Evolutionary conservation across 2,797 vertebrate genomes (phyloP).

Genomic region (Pogonophryne albipinna): DNA sequence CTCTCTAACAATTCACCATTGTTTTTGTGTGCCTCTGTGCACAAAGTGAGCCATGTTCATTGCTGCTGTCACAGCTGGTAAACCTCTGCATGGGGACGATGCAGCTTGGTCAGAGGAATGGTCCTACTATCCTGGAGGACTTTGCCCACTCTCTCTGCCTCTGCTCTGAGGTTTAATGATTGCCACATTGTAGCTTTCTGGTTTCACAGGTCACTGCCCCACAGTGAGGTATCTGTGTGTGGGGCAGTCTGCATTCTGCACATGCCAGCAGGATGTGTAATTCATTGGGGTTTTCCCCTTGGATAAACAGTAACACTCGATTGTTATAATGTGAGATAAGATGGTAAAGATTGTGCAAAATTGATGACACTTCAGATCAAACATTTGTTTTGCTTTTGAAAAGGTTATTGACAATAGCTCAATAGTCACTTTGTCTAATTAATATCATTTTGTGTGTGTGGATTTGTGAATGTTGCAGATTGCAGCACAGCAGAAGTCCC

Average conservation of each 20-base stretch:
- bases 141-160: constrained; percentile 40
- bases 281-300: neutral
- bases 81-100: neutral
- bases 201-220: constrained; percentile 49
- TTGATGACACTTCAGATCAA: too few species aligned
- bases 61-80: constrained; percentile 15
- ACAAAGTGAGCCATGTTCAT: constrained; percentile 18
- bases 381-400: too few species aligned
- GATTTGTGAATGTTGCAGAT: constrained; percentile 11
- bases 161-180: constrained; percentile 67
- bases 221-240: constrained; percentile 20
- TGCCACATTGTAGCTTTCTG: constrained; percentile 40
- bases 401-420: too few species aligned
- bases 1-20: constrained; percentile 17
- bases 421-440: neutral
- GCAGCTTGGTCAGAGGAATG: neutral
- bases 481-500: constrained; percentile 8
- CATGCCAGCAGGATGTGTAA: constrained; percentile 8
- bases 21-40: constrained; percentile 25
- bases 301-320: neutral
- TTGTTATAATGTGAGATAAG: neutral
- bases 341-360: neutral
- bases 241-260: constrained; percentile 16
- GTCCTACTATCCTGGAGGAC: constrained; percentile 27
- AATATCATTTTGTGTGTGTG: too few species aligned